phyloP scores from a whole-genome alignment of 2,113 vertebrate species.

The Emydocephalus ijimae region DNA sequence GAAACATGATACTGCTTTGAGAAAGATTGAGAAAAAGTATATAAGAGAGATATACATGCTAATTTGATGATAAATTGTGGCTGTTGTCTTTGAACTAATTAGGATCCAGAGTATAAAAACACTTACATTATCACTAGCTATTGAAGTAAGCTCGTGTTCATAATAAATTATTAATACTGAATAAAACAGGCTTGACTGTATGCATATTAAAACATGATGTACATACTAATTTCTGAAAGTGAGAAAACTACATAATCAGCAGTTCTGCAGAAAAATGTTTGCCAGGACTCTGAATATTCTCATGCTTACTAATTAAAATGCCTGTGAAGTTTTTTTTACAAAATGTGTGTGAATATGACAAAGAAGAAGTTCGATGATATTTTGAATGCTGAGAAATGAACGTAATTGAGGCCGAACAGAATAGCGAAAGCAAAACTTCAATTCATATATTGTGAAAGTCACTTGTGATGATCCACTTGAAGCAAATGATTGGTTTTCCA shows the following conservation, averaged over 20 bases:
- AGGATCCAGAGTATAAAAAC: not conserved
- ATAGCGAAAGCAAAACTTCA: not conserved
- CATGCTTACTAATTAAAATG: not conserved
- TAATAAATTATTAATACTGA: constrained; percentile 18
- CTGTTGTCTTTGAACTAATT: not conserved
- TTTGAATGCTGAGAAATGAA: not conserved
- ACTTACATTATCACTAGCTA: constrained; percentile 6
- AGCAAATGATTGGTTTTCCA: not conserved
- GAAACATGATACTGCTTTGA: not conserved
- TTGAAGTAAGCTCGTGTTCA: not conserved
- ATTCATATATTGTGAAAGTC: not conserved
- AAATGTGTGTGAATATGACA: not conserved
- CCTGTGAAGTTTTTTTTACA: not conserved
- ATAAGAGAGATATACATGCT: not conserved
- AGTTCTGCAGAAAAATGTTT: not conserved
- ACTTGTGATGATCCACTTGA: not conserved
- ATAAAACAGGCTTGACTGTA: constrained; percentile 4
- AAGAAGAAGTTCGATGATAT: not conserved
- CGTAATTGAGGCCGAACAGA: not conserved
- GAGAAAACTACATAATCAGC: not conserved
- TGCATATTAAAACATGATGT: constrained; percentile 4
- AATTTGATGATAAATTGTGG: not conserved
- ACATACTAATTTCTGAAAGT: constrained; percentile 8
- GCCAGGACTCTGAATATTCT: not conserved
- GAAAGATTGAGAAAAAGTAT: not conserved